These are phyloP conservation scores for Epiperipatus broadwayi DNA, from an alignment of 2,888 invertebrate genomes.

Conservation along the genomic window DNA sequence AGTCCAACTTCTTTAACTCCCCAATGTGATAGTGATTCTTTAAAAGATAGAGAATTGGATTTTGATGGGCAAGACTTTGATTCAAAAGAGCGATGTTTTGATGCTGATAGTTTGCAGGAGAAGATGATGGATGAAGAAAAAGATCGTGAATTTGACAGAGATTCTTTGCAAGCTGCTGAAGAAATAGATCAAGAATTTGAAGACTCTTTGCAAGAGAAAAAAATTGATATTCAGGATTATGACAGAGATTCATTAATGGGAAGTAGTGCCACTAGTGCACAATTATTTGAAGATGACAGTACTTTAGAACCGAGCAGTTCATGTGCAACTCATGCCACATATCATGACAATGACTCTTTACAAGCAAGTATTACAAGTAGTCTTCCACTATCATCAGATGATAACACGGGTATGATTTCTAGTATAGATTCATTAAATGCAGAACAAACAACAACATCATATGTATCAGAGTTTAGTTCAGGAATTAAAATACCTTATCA, in stretches of 20 bases:
- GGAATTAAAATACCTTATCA: too few relatives aligned
- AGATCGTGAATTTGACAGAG: background rate
- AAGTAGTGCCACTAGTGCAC: slow-evolving; percentile 18
- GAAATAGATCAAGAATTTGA: too few relatives aligned
- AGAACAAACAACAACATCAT: slow-evolving; percentile 17
- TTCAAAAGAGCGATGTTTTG: too few relatives aligned
- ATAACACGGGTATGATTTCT: slow-evolving; percentile 65
- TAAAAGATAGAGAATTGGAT: slow-evolving; percentile 15
- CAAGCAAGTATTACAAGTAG: slow-evolving; percentile 70
- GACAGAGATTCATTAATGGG: slow-evolving; percentile 14
- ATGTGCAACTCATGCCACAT: slow-evolving; percentile 59
- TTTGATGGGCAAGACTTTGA: slow-evolving; percentile 12
- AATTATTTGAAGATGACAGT: slow-evolving; percentile 17
- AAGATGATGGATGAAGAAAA: slow-evolving; percentile 7
- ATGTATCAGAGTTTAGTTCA: too few relatives aligned
- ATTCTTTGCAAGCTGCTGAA: background rate
- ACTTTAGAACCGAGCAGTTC: slow-evolving; percentile 56
- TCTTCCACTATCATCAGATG: slow-evolving; percentile 32
- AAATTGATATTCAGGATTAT: slow-evolving; percentile 27
- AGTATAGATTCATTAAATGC: slow-evolving; percentile 47
- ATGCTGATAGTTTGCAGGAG: slow-evolving; percentile 14
- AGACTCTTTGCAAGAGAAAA: slow-evolving; percentile 13
- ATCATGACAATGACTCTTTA: slow-evolving; percentile 61
- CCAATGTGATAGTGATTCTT: slow-evolving; percentile 16
- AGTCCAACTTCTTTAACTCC: slow-evolving; percentile 17